Percentiles rank a stretch among this genome's conserved stretches.
These are phyloP conservation scores for Diachrysia chrysitis DNA, from an alignment of 2,888 invertebrate species.

Conservation along the genomic window DNA sequence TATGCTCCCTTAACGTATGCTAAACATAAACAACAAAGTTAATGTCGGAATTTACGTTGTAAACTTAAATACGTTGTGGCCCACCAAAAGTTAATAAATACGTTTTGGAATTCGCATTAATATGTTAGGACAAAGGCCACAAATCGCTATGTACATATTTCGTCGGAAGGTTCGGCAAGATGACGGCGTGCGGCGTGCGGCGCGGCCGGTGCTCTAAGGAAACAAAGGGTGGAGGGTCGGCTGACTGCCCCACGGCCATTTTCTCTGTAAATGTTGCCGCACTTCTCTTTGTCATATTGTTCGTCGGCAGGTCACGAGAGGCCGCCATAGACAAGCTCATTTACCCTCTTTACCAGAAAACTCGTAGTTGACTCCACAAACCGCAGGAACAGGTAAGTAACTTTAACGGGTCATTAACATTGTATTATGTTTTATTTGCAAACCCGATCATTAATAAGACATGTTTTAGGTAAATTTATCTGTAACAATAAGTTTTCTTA, in stretches of 20 bases:
- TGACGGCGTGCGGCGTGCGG: conserved; percentile 64
- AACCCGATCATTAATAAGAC: conserved; percentile 70
- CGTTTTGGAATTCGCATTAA: conserved; percentile 70
- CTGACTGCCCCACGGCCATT: conserved; percentile 80
- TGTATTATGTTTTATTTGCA: conserved; percentile 74
- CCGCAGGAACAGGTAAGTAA: conserved; percentile 78
- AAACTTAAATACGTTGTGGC: conserved; percentile 40
- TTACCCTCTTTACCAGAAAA: conserved; percentile 76
- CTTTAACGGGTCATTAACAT: conserved; percentile 83
- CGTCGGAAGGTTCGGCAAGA: conserved; percentile 67
- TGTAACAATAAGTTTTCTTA: no score
- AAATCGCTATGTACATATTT: conserved; percentile 64
- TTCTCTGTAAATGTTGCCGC: conserved; percentile 82
- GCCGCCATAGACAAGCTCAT: conserved; percentile 78
- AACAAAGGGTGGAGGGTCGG: conserved; percentile 82
- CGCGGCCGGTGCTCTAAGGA: conserved; percentile 72
- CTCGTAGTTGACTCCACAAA: conserved; percentile 77
- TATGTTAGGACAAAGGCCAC: conserved; percentile 65
- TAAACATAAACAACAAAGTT: conserved; percentile 44
- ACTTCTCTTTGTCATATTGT: conserved; percentile 81
- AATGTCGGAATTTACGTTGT: conserved; percentile 39
- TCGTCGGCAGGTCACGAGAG: conserved; percentile 76
- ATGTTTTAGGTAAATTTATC: no score
- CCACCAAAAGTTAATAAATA: conserved; percentile 65
- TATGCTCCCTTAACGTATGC: conserved; percentile 26